Base-by-base conservation (phyloP, 92 coral and sea anemone species). In the Paragorgia papillata region DNA sequence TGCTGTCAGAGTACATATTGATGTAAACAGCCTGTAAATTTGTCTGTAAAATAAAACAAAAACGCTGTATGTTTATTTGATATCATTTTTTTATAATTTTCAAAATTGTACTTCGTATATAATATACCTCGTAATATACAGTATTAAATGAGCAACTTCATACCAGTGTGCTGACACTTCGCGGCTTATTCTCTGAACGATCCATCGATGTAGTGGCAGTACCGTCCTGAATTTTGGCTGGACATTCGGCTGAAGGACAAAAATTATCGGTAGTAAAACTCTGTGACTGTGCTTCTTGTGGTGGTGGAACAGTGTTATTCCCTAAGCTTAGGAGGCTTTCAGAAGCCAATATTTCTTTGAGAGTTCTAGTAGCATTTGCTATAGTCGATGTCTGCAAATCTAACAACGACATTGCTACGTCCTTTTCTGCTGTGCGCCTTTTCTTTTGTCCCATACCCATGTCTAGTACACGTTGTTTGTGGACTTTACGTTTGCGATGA, bases 401-500 rank as follows among this genome's bases (percentile, higher is more conserved):
- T 69, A 69, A 46, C 75, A 69, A 22, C 21, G 59, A 28, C 27
- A 39, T 18, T 3, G 39, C 75, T 46, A 55, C 73, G 29, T 61
- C 67, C 29, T 61, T 61, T n/a, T 27, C 51, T 21, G 28, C n/a
- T 25, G 34, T 43, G 4, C 59, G 24, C n/a, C 59, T 35, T 35
- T 34, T 69, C 2, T 9, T 44, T 69, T 7, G 24, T 32, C 22
- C 32, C 22, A 10, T 18, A 20, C 10, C 7, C 0, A 33, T 13
- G 0, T 28, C 59, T 19, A 22, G 33, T 22, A 17, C 21, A 65
- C 73, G 28, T 65, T 40, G 26, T 24, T 40, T 28, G 9, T 57
- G 75, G 13, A 59, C 58, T 69, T 69, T 69, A 28, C 75, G 75
- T 46, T 69, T 69, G 7, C 75, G 41, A 43, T 24, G 25, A 17